Base-by-base conservation (phyloP, 2,888 invertebrate species). In the Eretmocerus hayati region DNA sequence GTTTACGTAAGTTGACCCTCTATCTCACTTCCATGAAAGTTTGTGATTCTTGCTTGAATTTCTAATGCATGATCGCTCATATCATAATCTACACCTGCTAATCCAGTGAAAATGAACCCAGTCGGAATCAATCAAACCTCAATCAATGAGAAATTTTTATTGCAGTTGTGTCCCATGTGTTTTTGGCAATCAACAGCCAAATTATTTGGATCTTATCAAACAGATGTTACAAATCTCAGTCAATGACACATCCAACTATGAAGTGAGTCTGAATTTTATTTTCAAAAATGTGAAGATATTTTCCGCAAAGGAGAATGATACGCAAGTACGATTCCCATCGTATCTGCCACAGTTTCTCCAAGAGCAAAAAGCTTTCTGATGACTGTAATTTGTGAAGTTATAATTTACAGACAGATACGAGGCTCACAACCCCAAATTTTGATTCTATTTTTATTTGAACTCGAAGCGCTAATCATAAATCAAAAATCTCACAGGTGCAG, bases 111-210 rank as follows among this genome's bases (percentile, higher is more conserved):
- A n/a, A n/a, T n/a, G n/a, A n/a, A n/a, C n/a, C n/a, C n/a, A n/a
- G n/a, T n/a, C n/a, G n/a, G n/a, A 31, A 4, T 31, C 15, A 13
- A 4, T 3, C 15, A 4, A 4, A 31, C 13, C 16, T 35, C 35
- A 15, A 18, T 35, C 5, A 22, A 22, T 39, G 15, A 33, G 22
- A 21, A 20, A 33, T 42, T 11, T 23, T 30, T 46, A 52, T 55
- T 69, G 55, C 71, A 89, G 89, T 57, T 84, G 90, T 60, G 93
- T 96, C 30, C 97, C 99, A 20, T 91, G 93, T 31, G 88, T 97
- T 45, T 99, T 99, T 78, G 99, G 97, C 32, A 92, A 91, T 70
- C 89, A 92, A 66, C 94, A 97, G 70, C 79, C 82, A 55, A 87
- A 90, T 66, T 93, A 95, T 72, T 72, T 97, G 57, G 87, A 89